phyloP scores from a whole-genome alignment of 2,888 invertebrate species.

The Apotomis turbidana region DNA sequence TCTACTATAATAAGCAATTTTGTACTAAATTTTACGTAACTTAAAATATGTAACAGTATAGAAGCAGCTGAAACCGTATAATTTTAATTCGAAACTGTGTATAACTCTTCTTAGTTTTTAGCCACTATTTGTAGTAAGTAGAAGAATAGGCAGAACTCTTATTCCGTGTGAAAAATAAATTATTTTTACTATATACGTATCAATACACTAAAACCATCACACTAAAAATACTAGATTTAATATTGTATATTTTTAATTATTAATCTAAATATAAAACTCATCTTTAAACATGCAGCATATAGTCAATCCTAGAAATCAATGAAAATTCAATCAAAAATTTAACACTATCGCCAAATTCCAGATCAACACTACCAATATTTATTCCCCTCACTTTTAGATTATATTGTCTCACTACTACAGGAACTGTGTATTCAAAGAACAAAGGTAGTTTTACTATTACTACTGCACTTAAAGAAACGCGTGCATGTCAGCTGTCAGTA shows the following conservation, averaged over 20 bases:
- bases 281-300: too few relatives aligned
- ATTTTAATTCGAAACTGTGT: neutral
- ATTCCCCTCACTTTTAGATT: neutral
- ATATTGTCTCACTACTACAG: neutral
- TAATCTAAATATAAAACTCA: too few relatives aligned
- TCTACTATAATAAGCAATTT: conserved; percentile 34
- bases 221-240: neutral
- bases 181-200: too few relatives aligned
- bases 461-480: conserved; percentile 23
- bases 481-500: conserved; percentile 26
- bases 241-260: too few relatives aligned
- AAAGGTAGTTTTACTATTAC: conserved; percentile 18
- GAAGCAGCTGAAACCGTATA: conserved; percentile 21
- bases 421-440: conserved; percentile 21
- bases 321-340: too few relatives aligned
- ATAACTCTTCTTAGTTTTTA: too few relatives aligned
- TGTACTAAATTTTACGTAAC: conserved; percentile 40
- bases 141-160: too few relatives aligned
- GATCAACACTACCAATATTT: neutral
- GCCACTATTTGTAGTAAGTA: too few relatives aligned
- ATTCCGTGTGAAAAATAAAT: too few relatives aligned
- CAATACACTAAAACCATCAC: neutral
- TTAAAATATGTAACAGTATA: conserved; percentile 15
- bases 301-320: too few relatives aligned
- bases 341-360: neutral